phyloP scores from a whole-genome alignment of 1,140 invertebrate species.

The Andricus grossulariae region DNA sequence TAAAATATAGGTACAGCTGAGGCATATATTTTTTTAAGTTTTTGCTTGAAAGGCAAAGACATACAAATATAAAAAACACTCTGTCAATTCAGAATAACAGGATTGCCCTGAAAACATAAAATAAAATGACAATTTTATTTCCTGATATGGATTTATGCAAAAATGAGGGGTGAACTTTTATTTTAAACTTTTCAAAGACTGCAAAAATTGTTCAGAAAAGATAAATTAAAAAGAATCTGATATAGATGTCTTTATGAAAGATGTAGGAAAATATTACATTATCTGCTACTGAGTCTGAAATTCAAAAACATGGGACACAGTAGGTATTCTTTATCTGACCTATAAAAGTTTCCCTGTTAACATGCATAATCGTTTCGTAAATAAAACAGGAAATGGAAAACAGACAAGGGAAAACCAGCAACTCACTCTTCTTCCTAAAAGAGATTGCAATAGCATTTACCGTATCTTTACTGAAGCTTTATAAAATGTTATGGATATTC shows the following conservation, averaged over 20 bases:
- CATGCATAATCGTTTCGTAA: conserved; percentile 13
- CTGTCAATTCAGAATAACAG: too few species aligned
- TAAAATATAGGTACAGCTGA: too few species aligned
- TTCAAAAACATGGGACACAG: background rate
- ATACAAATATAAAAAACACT: too few species aligned
- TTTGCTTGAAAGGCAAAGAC: background rate
- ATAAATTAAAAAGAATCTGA: background rate
- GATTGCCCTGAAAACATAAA: too few species aligned
- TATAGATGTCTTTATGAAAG: background rate
- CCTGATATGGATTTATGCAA: too few species aligned
- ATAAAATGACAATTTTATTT: too few species aligned
- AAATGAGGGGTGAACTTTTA: too few species aligned
- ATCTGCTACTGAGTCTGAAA: conserved; percentile 15
- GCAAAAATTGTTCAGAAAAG: background rate
- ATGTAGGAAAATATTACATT: conserved; percentile 22
- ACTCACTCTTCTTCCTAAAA: background rate
- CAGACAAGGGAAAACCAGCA: conserved; percentile 11
- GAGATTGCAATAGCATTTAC: conserved; percentile 1
- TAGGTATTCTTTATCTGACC: conserved; percentile 28
- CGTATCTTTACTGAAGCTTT: background rate
- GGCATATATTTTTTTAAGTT: background rate
- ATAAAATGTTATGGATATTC: conserved; percentile 9
- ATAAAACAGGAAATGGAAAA: conserved; percentile 31
- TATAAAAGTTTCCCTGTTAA: conserved; percentile 28
- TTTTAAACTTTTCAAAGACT: too few species aligned